Percentiles rank a stretch among this genome's conserved stretches.
These are phyloP conservation scores for Eptatretus atami DNA, from an alignment of 2,797 vertebrate genomes.

Conservation along the genomic window DNA sequence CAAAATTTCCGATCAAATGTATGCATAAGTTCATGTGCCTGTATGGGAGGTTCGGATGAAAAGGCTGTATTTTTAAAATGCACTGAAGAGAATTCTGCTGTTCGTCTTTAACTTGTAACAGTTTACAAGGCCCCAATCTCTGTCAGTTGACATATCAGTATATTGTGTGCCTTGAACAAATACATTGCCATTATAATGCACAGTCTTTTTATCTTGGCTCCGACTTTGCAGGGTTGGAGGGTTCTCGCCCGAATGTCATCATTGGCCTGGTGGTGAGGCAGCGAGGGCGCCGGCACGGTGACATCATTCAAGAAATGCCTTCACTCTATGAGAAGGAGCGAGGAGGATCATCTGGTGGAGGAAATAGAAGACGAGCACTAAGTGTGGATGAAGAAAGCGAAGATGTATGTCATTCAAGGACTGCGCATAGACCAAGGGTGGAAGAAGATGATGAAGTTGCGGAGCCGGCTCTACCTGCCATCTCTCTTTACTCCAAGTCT, in stretches of 20 bases:
- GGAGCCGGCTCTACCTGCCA: neutral
- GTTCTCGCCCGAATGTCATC: slow-evolving; percentile 61
- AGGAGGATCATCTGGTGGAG: neutral
- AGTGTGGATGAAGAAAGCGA: neutral
- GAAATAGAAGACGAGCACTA: no score
- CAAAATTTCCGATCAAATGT: no score
- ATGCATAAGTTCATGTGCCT: no score
- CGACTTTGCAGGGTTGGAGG: slow-evolving; percentile 41
- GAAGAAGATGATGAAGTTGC: neutral
- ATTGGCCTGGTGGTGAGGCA: slow-evolving; percentile 81
- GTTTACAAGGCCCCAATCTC: no score
- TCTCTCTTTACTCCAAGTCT: neutral
- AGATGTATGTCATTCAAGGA: no score
- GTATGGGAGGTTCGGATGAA: no score
- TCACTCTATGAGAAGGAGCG: slow-evolving; percentile 1
- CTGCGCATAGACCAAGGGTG: neutral
- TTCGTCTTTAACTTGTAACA: no score
- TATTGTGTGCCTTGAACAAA: slow-evolving; percentile 2
- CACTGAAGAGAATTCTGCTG: no score
- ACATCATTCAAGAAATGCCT: neutral
- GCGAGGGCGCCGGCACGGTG: slow-evolving; percentile 35
- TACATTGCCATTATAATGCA: slow-evolving; percentile 10
- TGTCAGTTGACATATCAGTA: no score
- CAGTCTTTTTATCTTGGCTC: no score
- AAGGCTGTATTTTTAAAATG: no score